Base-by-base conservation (phyloP, 2,797 vertebrate species). In the Australoheros facetus region DNA sequence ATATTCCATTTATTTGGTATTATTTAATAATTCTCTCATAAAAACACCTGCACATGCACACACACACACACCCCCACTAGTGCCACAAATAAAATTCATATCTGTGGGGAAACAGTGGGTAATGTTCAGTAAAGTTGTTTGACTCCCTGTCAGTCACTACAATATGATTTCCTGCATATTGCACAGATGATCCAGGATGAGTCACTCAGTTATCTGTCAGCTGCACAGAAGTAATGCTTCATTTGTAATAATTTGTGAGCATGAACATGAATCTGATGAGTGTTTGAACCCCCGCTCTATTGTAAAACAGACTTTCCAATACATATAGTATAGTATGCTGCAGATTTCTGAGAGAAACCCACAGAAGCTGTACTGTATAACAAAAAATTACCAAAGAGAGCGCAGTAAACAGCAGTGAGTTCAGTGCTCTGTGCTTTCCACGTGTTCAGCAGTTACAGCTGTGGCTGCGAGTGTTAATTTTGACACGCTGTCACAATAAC, bases 401-500 rank as follows among this genome's bases (percentile, higher is more conserved):
- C 53, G 7, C 26, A 23, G 51, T 11, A 39, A 80, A 80, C 23
- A 37, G 30, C 42, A 70, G 58, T 3, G 72, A 59, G 28, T 56
- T 37, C 48, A 59, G 30, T 76, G 53, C 23, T 76, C 70, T 34
- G 26, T 48, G 17, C 21, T 69, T 81, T 54, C 53, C 48, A 7
- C 70, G 10, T 71, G 45, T 85, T 77, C 58, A 77, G 70, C 75
- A 23, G 42, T 71, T 87, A 51, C 56, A 59, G 53, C 58, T 70
- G 59, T 13, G 37, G 59, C 45, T 13, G 55, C 39, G 21, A 79
- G 78, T 56, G 83, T 87, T 91, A 79, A 85, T 84, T 88, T 78
- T 88, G 89, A 88, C 81, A 89, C 10, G 32, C 70, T 86, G 89
- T 90, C 80, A 69, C 56, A 80, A 74, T 56, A 82, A 80, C 85